Evolutionary conservation across 2,797 vertebrate genomes (phyloP), one percentile per base, ranked within the genome.

Genomic region (Chaetophractus vellerosus): DNA sequence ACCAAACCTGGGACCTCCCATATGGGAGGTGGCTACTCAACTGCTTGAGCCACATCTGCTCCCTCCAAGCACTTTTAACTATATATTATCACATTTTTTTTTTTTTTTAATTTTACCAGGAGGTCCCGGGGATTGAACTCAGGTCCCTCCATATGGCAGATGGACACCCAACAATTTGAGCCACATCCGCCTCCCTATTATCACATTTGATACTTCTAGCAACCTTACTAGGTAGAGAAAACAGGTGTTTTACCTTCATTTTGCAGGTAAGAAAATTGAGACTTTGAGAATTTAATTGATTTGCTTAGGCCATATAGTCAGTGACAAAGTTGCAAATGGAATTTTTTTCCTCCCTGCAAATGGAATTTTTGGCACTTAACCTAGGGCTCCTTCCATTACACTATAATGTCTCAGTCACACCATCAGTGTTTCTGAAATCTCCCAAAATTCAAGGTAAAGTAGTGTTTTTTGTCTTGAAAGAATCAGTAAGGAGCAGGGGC

Each of bases 261-360:
- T 96, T 92, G 33, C 31, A 90, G 31, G n/a, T 79, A 88, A 79
- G 48, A 28, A 75, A 89, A 92, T 48, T 85, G 28, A 85, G 66
- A 94, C 38, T 38, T 38, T 45, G 38, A 76, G 78, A 55, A 91
- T 72, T 71, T 93, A 68, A 74, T 88, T 26, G 33, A 80, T 59
- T 88, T 93, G 36, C n/a, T 36, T 76, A 69, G 28, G 64, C 38
- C 57, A 59, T 59, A 59, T 45, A 86, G 68, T 24, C 38, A 87
- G 69, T 88, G 61, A 88, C 28, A 61, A 76, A 63, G 83, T 57
- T 79, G 52, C 66, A 86, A 72, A 28, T 66, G 48, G 33, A 76
- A 64, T 82, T 93, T 90, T 64, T 82, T 38, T 38, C 6, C 6
- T 38, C 38, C 38, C 38, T 79, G 52, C 66, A 86, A 72, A 28